Evolutionary conservation across 1,140 invertebrate genomes (phyloP).

Genomic region (Lamellibrachia luymesi): DNA sequence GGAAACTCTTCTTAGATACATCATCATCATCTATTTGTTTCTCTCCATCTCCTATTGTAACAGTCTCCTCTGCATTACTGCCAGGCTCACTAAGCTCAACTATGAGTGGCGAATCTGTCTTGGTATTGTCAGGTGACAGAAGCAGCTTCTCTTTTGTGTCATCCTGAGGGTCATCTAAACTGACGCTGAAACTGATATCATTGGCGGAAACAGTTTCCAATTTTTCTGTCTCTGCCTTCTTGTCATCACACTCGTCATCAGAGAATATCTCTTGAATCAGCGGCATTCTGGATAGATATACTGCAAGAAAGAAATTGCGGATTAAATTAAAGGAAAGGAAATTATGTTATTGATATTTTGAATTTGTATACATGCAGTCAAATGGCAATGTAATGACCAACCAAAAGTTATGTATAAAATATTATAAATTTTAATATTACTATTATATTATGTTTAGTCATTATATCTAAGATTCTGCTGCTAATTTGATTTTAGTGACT

Average conservation of each 20-base stretch:
- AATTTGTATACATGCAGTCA: no score
- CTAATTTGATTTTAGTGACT: no score
- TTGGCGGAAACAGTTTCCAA: neutral
- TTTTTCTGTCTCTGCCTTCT: neutral
- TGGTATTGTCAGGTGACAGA: neutral
- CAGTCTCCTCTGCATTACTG: neutral
- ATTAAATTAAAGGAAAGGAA: no score
- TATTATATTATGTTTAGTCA: no score
- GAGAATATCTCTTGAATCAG: neutral
- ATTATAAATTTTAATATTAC: no score
- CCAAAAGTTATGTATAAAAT: no score
- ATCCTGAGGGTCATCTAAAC: neutral
- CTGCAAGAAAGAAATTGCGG: neutral
- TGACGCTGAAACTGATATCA: neutral
- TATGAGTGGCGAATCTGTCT: neutral
- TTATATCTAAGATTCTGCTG: no score
- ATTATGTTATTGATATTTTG: no score
- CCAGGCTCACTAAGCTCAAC: neutral
- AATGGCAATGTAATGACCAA: no score
- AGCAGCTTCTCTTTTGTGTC: constrained; percentile 6
- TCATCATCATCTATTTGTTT: neutral
- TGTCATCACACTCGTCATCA: neutral
- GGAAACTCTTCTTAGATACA: neutral
- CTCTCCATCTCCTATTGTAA: neutral
- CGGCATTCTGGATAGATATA: neutral